Conservation (phyloP, 2,888 invertebrate genomes). For the Linnaemya vulpina region DNA sequence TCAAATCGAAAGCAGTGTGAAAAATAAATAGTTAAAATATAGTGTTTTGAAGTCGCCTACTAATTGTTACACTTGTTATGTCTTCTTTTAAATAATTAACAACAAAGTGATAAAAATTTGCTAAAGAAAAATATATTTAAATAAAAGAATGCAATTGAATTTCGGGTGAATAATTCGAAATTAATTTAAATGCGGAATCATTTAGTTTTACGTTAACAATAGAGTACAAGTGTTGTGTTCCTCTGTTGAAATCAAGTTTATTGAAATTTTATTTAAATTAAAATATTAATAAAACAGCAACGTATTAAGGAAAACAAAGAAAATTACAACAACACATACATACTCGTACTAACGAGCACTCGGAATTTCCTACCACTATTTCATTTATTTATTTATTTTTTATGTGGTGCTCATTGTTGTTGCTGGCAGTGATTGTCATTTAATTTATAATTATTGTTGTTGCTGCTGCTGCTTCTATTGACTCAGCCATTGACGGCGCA, state of each 20-base stretch:
- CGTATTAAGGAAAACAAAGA: slow-evolving; percentile 40
- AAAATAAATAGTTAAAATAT: slow-evolving; percentile 7
- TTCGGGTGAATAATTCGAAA: slow-evolving; percentile 31
- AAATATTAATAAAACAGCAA: slow-evolving; percentile 13
- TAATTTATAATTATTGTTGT: slow-evolving; percentile 27
- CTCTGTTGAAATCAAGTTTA: neutral
- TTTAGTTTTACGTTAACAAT: neutral
- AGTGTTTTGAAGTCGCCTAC: neutral
- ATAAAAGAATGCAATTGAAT: neutral
- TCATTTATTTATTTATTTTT: neutral
- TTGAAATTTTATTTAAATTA: neutral
- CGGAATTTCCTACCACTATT: slow-evolving; percentile 40
- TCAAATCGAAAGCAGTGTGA: slow-evolving; percentile 23
- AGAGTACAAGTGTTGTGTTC: neutral
- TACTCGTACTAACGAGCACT: neutral
- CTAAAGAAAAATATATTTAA: neutral
- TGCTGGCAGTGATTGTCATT: slow-evolving; percentile 42
- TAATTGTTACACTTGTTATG: slow-evolving; percentile 28
- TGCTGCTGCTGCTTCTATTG: slow-evolving; percentile 26
- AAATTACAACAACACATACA: slow-evolving; percentile 17
- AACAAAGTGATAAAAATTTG: slow-evolving; percentile 29
- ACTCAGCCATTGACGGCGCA: slow-evolving; percentile 1
- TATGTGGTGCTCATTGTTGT: slow-evolving; percentile 1
- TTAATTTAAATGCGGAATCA: too few species aligned
- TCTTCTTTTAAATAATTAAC: slow-evolving; percentile 14